phyloP scores from a whole-genome alignment of 2,113 vertebrate genomes.

The Toxotes chatareus region DNA sequence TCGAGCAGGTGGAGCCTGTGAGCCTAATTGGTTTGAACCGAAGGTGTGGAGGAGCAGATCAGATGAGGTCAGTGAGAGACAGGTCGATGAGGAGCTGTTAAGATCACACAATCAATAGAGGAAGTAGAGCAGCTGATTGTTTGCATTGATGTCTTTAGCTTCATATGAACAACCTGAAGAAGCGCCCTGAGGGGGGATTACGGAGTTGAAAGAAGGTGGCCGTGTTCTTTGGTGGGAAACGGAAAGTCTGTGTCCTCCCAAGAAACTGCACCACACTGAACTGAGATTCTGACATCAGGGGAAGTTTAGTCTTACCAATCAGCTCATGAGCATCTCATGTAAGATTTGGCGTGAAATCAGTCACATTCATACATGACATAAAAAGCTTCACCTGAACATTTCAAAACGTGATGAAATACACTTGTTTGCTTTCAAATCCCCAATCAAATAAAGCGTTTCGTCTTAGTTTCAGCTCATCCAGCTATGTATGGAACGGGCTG shows the following conservation, averaged over 20 bases:
- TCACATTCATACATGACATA: too few species aligned
- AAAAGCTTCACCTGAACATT: too few species aligned
- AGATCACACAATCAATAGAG: conserved; percentile 38
- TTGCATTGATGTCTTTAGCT: conserved; percentile 41
- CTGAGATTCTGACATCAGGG: too few species aligned
- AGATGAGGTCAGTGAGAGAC: conserved; percentile 21
- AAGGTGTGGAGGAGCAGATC: conserved; percentile 18
- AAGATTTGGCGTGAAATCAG: too few species aligned
- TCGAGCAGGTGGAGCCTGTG: neutral
- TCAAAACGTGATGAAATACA: too few species aligned
- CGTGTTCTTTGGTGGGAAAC: conserved; percentile 49
- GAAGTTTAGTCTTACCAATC: too few species aligned
- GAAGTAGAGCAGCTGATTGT: conserved; percentile 21
- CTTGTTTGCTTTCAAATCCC: too few species aligned
- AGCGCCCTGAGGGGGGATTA: conserved; percentile 26
- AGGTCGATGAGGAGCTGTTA: conserved; percentile 39
- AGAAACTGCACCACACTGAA: neutral
- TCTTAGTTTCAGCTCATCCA: too few species aligned
- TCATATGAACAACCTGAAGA: conserved; percentile 26
- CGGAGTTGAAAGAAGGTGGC: neutral
- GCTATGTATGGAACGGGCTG: too few species aligned
- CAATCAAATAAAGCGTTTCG: too few species aligned
- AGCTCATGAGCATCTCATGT: too few species aligned
- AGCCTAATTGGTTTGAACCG: conserved; percentile 9
- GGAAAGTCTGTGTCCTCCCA: neutral